These are phyloP conservation scores for Anorthoa munda DNA, from an alignment of 2,888 invertebrate genomes.

Conservation along the genomic window DNA sequence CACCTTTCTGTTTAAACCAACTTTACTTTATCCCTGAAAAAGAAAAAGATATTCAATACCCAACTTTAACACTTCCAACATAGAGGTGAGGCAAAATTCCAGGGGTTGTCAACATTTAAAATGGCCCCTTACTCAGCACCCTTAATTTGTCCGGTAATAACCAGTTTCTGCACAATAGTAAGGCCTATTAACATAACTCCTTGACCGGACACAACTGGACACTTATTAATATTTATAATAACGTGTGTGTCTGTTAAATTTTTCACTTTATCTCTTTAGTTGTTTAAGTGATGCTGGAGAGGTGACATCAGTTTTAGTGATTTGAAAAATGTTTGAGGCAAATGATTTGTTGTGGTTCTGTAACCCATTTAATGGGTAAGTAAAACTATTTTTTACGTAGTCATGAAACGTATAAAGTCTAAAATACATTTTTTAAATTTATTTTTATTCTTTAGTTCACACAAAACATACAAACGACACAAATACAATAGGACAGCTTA, in stretches of 20 bases:
- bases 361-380: constrained; percentile 35
- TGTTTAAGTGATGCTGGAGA: constrained; percentile 74
- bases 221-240: constrained; percentile 88
- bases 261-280: constrained; percentile 77
- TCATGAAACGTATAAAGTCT: too few species aligned
- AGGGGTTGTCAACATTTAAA: constrained; percentile 15
- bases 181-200: constrained; percentile 89
- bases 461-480: too few species aligned
- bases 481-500: too few species aligned
- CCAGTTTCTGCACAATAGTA: constrained; percentile 86
- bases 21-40: constrained; percentile 1
- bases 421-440: too few species aligned
- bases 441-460: too few species aligned
- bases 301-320: constrained; percentile 60
- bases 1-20: constrained; percentile 82
- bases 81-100: constrained; percentile 45
- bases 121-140: constrained; percentile 80
- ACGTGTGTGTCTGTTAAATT: constrained; percentile 68
- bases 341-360: not conserved
- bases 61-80: constrained; percentile 58
- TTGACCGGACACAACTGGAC: constrained; percentile 86
- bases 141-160: constrained; percentile 86
- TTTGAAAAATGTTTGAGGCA: constrained; percentile 38
- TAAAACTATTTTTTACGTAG: not conserved
- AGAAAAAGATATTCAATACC: constrained; percentile 57